Conservation (phyloP, 2,888 invertebrate genomes). For the Noctua comes region DNA sequence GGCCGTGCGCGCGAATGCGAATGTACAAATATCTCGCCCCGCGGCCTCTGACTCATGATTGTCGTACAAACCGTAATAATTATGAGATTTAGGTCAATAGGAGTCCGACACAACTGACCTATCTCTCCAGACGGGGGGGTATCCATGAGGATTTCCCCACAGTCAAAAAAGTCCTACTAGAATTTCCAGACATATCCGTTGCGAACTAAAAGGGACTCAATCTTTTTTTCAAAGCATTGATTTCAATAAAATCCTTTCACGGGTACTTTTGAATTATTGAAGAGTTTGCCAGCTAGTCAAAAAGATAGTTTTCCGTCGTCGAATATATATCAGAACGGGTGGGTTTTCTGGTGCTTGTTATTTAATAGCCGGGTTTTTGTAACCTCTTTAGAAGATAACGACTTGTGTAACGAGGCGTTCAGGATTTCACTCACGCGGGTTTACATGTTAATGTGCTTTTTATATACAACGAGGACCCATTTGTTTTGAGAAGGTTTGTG, state of each 20-base stretch:
- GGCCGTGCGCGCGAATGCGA: neutral
- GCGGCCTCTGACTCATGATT: neutral
- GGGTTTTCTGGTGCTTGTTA: slow-evolving; percentile 9
- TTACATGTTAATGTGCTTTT: slow-evolving; percentile 49
- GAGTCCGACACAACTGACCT: neutral
- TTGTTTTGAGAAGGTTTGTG: slow-evolving; percentile 11
- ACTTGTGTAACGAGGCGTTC: slow-evolving; percentile 50
- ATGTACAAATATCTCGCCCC: neutral
- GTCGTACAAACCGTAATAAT: neutral
- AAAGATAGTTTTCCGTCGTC: neutral
- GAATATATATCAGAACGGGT: neutral
- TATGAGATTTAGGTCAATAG: neutral
- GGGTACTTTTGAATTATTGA: slow-evolving; percentile 5
- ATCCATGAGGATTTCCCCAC: neutral
- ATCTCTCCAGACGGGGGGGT: neutral
- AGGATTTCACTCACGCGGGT: slow-evolving; percentile 39
- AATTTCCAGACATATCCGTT: neutral
- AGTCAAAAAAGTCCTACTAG: neutral
- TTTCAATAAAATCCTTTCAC: slow-evolving; percentile 6
- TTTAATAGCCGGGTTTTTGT: neutral
- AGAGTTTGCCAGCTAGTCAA: slow-evolving; percentile 1
- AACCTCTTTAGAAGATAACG: slow-evolving; percentile 47
- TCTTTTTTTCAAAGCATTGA: slow-evolving; percentile 19
- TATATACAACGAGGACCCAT: slow-evolving; percentile 32
- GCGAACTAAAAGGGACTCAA: neutral